These are phyloP conservation scores for Brachionus calyciflorus DNA, from an alignment of 1,140 invertebrate genomes.

Conservation along the genomic window DNA sequence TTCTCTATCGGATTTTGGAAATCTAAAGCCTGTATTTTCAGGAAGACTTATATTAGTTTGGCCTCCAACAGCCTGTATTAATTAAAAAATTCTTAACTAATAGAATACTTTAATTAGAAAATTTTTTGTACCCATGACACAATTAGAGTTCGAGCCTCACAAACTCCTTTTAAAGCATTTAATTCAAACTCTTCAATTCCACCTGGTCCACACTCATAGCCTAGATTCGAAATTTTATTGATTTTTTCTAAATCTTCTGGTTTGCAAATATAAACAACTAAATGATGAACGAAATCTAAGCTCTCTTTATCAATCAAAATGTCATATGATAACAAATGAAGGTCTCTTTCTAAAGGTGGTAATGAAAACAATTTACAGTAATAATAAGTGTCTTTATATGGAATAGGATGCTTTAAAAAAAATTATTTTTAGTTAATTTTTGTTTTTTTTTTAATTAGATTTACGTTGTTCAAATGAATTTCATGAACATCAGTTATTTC, in stretches of 20 bases:
- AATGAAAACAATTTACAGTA: constrained; percentile 1
- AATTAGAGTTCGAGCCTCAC: neutral
- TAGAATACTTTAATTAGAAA: neutral
- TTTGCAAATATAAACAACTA: neutral
- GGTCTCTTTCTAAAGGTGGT: neutral
- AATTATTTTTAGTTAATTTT: neutral
- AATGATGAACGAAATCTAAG: constrained; percentile 3
- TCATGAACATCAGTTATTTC: neutral
- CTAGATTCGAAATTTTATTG: neutral
- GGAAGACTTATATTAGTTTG: constrained; percentile 7
- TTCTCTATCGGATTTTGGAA: neutral
- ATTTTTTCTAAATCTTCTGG: neutral
- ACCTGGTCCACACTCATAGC: neutral
- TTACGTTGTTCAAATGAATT: constrained; percentile 4
- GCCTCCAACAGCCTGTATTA: constrained; percentile 18
- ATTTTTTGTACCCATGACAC: constrained; percentile 13
- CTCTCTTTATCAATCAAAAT: constrained; percentile 22
- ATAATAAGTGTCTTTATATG: constrained; percentile 6
- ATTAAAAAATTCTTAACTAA: neutral
- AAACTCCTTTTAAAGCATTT: neutral
- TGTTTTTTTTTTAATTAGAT: neutral
- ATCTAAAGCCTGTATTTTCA: neutral
- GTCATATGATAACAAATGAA: constrained; percentile 23
- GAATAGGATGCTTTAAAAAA: constrained; percentile 31
- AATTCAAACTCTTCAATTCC: neutral